Base-by-base conservation (phyloP, 2,797 vertebrate species). In the Nyctibius grandis region DNA sequence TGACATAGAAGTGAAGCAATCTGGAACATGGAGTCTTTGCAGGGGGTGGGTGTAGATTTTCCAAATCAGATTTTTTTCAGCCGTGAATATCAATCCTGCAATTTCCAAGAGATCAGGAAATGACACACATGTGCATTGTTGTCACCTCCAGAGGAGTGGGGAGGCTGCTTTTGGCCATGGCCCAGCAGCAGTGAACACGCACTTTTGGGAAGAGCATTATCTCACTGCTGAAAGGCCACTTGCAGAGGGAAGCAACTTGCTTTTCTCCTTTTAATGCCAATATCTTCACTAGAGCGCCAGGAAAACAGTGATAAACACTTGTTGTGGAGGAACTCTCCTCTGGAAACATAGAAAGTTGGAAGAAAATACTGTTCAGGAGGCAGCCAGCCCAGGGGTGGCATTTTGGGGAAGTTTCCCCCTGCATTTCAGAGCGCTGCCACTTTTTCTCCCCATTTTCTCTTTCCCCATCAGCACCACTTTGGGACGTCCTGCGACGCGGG, bases 101-200 rank as follows among this genome's bases (percentile, higher is more conserved):
- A 45, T 92, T 89, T 94, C 83, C 91, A 86, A 67, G 47, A 57
- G 54, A 11, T 70, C 96, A 87, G 96, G 94, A 96, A 96, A 96
- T 95, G 95, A 96, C 95, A 95, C 92, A 93, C 91, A 88, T 95
- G 75, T 85, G 85, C 93, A 91, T 92, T 95, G 86, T 92, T 95
- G 95, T 93, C 95, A 96, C 95, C 93, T 93, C 88, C 95, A 92
- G 80, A 79, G 72, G 88, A 94, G 72, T 26, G 59, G 40, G 83
- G 53, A 94, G 94, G 93, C 42, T 48, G 88, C 70, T 59, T 44
- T 86, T 95, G 96, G 94, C 92, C 73, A 2, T 4, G 59, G 67
- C 92, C 89, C 94, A 96, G 85, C 69, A 56, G 82, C 85, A 92
- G 85, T 94, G 93, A 96, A 9, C 94, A 91, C 0, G 69, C 92